Percentiles rank a stretch among this genome's conserved stretches.
These are phyloP conservation scores for Ceratoteleas bidentatus DNA, from an alignment of 1,140 invertebrate species.

Conservation along the genomic window DNA sequence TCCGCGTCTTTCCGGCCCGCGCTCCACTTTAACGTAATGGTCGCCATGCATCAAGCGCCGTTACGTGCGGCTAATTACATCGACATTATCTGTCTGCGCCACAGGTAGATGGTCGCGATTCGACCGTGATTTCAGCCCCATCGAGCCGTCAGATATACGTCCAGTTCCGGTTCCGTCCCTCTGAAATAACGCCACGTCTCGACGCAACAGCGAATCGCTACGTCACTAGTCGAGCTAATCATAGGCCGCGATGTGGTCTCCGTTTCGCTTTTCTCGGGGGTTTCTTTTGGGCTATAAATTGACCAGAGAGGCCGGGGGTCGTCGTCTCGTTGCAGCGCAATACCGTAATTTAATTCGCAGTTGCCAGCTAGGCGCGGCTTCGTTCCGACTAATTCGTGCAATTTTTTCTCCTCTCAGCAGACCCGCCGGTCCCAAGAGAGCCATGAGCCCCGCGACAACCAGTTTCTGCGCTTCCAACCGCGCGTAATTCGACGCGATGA, in stretches of 20 bases:
- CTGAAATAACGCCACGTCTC: conserved; percentile 37
- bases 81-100: conserved; percentile 68
- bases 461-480: conserved; percentile 36
- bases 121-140: conserved; percentile 56
- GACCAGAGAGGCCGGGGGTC: too few species aligned
- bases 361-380: conserved; percentile 65
- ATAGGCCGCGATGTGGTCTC: not conserved
- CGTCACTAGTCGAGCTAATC: conserved; percentile 40
- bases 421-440: conserved; percentile 53
- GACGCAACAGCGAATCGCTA: conserved; percentile 22
- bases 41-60: conserved; percentile 69
- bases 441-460: conserved; percentile 35
- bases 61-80: conserved; percentile 71
- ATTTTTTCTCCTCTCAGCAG: conserved; percentile 40
- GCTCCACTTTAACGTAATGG: conserved; percentile 69
- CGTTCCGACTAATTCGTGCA: conserved; percentile 65
- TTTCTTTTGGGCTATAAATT: too few species aligned
- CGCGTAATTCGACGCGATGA: conserved; percentile 34
- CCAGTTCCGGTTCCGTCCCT: conserved; percentile 54
- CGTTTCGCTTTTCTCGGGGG: not conserved
- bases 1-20: conserved; percentile 41
- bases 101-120: conserved; percentile 69
- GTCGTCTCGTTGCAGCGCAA: too few species aligned
- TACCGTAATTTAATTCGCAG: conserved; percentile 65
- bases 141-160: conserved; percentile 51